phyloP scores from a whole-genome alignment of 2,113 vertebrate genomes.

The Pseudolaguvia tuberculata region DNA sequence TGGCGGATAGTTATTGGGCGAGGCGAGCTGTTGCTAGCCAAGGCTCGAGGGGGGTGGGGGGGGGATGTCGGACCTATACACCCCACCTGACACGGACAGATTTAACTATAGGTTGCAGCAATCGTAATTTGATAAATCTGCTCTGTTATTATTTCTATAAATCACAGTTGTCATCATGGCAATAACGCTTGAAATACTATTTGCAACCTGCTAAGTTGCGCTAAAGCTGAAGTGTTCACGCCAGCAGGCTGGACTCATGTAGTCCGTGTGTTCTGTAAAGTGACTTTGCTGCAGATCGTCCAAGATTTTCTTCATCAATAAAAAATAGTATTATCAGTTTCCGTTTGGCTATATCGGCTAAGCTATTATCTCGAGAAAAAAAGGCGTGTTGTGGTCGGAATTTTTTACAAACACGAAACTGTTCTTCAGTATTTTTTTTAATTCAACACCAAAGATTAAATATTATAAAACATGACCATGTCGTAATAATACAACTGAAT shows the following conservation, averaged over 20 bases:
- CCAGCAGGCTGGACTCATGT: conserved; percentile 5
- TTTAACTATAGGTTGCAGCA: conserved; percentile 22
- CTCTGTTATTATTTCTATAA: neutral
- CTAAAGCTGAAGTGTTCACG: neutral
- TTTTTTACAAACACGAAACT: neutral
- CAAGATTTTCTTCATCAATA: too few relatives aligned
- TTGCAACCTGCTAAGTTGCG: neutral
- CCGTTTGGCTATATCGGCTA: too few relatives aligned
- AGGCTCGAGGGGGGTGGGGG: conserved; percentile 26
- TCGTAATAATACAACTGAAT: neutral
- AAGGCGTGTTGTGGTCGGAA: neutral
- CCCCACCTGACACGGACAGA: conserved; percentile 20
- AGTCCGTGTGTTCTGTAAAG: neutral
- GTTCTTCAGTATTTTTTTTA: too few relatives aligned
- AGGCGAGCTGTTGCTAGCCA: conserved; percentile 51
- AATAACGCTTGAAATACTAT: neutral
- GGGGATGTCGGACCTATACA: conserved; percentile 18
- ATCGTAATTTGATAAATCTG: conserved; percentile 9
- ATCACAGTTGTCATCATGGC: neutral
- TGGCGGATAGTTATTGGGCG: conserved; percentile 52
- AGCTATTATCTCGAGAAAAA: neutral
- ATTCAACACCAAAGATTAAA: neutral
- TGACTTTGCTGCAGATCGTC: neutral
- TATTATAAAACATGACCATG: too few relatives aligned
- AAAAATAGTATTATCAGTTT: too few relatives aligned